Percentiles rank a stretch among this genome's conserved stretches.
phyloP scores from a whole-genome alignment of 2,888 invertebrate species.

The Pristionchus maxplancki region DNA sequence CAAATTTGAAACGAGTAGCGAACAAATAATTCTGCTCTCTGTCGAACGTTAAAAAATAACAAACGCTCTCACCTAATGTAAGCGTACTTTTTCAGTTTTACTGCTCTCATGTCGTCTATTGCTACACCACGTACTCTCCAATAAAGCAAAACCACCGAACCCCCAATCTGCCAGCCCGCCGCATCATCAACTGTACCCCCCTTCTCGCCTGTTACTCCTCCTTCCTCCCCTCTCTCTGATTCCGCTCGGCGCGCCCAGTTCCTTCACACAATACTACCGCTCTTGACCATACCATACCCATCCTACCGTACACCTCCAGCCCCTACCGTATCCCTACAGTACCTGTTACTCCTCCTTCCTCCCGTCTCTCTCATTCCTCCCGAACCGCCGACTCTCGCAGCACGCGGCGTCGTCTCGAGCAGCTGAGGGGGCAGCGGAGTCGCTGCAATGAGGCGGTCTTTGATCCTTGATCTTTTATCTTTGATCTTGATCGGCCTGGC shows the following conservation, averaged over 20 bases:
- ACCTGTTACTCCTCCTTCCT: conserved; percentile 2
- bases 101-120: no score
- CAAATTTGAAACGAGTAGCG: no score
- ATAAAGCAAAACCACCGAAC: neutral
- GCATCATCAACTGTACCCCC: no score
- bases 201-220: conserved; percentile 28
- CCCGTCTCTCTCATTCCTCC: conserved; percentile 27
- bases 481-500: no score
- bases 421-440: conserved; percentile 9
- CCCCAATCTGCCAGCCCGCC: neutral
- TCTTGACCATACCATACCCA: neutral
- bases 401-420: conserved; percentile 32
- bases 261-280: neutral
- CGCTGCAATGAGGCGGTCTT: neutral
- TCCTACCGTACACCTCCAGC: neutral
- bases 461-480: neutral
- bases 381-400: conserved; percentile 8
- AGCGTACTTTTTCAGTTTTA: no score
- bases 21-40: no score
- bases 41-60: no score
- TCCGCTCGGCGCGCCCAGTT: no score
- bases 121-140: neutral
- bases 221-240: neutral
- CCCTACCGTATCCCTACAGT: neutral
- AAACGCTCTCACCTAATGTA: no score